Conservation (phyloP, 1,140 invertebrate genomes). For the Diorhabda carinulata region DNA sequence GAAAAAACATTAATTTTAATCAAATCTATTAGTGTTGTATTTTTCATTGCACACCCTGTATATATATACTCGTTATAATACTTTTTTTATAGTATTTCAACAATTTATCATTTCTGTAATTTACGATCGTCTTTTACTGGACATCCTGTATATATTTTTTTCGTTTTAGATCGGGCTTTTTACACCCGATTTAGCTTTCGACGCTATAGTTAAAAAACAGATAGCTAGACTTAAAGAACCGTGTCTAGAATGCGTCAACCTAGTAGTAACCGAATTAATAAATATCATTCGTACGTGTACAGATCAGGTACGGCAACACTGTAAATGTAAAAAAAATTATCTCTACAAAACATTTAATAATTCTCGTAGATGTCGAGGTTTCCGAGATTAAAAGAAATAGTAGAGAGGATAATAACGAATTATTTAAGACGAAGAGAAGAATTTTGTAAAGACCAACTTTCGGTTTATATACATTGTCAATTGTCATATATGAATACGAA, state of each 20-base stretch:
- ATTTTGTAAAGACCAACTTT: constrained; percentile 91
- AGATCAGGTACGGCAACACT: constrained; percentile 64
- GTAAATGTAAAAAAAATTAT: background rate
- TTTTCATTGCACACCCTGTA: background rate
- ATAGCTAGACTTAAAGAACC: constrained; percentile 95
- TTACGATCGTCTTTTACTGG: too few species aligned
- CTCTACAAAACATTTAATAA: background rate
- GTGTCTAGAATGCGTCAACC: constrained; percentile 95
- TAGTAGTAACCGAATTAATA: constrained; percentile 92
- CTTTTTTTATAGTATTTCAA: background rate
- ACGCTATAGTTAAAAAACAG: constrained; percentile 99
- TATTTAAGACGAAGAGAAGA: constrained; percentile 92
- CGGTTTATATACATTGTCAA: constrained; percentile 92
- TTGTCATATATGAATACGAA: constrained; percentile 99
- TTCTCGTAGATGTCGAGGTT: constrained; percentile 86
- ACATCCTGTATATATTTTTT: constrained; percentile 5
- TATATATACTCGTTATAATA: background rate
- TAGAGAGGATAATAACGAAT: constrained; percentile 93
- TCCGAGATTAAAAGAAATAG: constrained; percentile 94
- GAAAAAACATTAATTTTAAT: too few species aligned
- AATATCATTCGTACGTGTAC: constrained; percentile 92
- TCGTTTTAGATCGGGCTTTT: constrained; percentile 85
- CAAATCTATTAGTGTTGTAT: too few species aligned
- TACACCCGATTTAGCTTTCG: constrained; percentile 99
- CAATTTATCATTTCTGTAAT: constrained; percentile 5